phyloP scores from a whole-genome alignment of 2,113 vertebrate genomes.

The Spermophilus dauricus region DNA sequence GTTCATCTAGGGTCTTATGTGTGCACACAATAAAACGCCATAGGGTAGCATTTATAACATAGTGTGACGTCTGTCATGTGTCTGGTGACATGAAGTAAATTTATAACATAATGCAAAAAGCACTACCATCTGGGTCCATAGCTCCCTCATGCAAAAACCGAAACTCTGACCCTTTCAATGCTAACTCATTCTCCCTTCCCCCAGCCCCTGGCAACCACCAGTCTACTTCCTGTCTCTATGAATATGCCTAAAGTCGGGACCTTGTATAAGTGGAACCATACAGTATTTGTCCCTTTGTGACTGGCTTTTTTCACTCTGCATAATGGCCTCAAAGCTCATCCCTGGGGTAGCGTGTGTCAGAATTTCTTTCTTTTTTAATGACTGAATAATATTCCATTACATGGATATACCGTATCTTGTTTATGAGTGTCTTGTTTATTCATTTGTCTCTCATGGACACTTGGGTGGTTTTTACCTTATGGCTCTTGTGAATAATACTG shows the following conservation, averaged over 20 bases:
- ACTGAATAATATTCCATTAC: background rate
- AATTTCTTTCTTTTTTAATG: background rate
- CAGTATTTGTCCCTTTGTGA: background rate
- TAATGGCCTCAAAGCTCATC: too few species aligned
- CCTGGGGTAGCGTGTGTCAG: background rate
- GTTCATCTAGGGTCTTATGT: too few species aligned
- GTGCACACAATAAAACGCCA: background rate
- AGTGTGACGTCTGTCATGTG: background rate
- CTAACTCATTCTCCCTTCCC: background rate
- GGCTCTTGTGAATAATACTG: background rate
- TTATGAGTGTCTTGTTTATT: background rate
- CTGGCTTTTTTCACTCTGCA: background rate
- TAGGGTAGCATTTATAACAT: too few species aligned
- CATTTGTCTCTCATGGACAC: too few species aligned
- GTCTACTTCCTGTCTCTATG: background rate
- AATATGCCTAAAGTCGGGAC: background rate
- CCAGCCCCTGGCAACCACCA: accelerated
- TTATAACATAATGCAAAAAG: background rate
- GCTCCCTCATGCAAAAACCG: background rate
- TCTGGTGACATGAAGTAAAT: background rate
- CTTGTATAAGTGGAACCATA: accelerated
- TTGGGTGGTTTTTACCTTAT: background rate
- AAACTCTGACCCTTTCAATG: background rate
- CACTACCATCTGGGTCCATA: accelerated
- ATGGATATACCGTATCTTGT: too few species aligned